Percentiles rank a stretch among this genome's conserved stretches.
These are phyloP conservation scores for Odontomyia ornata DNA, from an alignment of 2,888 invertebrate species.

Conservation along the genomic window DNA sequence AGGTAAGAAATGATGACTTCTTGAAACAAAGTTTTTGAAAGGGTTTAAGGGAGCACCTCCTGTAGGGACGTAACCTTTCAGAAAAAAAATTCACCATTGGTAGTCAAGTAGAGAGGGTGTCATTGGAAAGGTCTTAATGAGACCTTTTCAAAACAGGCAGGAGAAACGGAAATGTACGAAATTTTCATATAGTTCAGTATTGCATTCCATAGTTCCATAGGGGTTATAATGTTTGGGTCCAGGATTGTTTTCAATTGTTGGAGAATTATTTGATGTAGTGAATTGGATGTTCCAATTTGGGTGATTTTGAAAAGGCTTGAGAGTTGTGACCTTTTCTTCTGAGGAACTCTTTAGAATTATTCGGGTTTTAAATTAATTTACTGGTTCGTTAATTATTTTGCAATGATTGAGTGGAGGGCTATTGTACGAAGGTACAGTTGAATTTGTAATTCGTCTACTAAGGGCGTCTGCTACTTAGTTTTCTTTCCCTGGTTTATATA, in stretches of 20 bases:
- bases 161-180: too few relatives aligned
- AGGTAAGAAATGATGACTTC: too few relatives aligned
- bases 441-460: neutral
- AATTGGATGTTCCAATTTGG: neutral
- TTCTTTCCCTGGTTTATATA: conserved; percentile 59
- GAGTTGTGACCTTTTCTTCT: neutral
- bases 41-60: too few relatives aligned
- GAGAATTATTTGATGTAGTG: neutral
- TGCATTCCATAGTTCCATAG: neutral
- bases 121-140: too few relatives aligned
- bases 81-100: too few relatives aligned
- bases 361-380: conserved; percentile 6
- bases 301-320: neutral
- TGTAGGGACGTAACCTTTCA: too few relatives aligned
- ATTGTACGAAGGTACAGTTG: neutral
- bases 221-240: neutral
- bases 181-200: too few relatives aligned
- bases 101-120: too few relatives aligned
- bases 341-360: neutral
- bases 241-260: conserved; percentile 17
- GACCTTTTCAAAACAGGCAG: too few relatives aligned
- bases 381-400: neutral
- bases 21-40: too few relatives aligned
- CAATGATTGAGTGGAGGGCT: neutral
- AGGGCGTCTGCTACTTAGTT: conserved; percentile 55